Percentiles rank a stretch among this genome's conserved stretches.
Conservation (phyloP, 2,888 invertebrate genomes). For the Morpho deidamia region DNA sequence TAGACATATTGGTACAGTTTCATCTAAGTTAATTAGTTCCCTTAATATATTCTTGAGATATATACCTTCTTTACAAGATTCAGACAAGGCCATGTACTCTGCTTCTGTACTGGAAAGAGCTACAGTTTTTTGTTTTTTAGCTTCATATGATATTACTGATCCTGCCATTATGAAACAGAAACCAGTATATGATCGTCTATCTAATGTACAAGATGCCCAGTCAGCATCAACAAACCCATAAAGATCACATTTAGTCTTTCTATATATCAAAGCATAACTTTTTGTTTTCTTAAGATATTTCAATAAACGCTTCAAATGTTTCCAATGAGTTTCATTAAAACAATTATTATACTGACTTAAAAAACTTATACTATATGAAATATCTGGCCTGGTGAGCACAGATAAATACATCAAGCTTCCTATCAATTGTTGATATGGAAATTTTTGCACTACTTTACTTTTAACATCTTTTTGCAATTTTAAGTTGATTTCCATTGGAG, state of each 20-base stretch:
- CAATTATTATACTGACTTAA: constrained; percentile 24
- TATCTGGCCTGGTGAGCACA: constrained; percentile 5
- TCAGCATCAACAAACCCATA: constrained; percentile 8
- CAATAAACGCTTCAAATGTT: constrained; percentile 19
- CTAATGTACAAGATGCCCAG: not conserved
- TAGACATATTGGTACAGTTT: not conserved
- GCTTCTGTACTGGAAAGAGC: not conserved
- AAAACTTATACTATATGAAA: too few species aligned
- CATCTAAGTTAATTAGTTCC: not conserved
- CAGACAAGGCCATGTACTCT: not conserved
- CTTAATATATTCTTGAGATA: not conserved
- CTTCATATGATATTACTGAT: not conserved
- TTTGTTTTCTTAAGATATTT: constrained; percentile 13
- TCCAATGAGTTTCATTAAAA: constrained; percentile 20
- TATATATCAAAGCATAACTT: too few species aligned
- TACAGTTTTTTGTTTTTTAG: not conserved
- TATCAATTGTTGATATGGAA: too few species aligned
- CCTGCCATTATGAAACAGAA: not conserved
- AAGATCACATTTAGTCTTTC: not conserved
- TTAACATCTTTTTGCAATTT: constrained; percentile 6
- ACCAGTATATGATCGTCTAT: not conserved
- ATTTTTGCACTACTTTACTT: not conserved
- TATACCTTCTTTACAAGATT: not conserved
- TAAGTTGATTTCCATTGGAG: constrained; percentile 8
- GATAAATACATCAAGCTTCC: constrained; percentile 6